Evolutionary conservation across 2,113 vertebrate species (phyloP).

Genomic region (Dipodomys merriami): DNA sequence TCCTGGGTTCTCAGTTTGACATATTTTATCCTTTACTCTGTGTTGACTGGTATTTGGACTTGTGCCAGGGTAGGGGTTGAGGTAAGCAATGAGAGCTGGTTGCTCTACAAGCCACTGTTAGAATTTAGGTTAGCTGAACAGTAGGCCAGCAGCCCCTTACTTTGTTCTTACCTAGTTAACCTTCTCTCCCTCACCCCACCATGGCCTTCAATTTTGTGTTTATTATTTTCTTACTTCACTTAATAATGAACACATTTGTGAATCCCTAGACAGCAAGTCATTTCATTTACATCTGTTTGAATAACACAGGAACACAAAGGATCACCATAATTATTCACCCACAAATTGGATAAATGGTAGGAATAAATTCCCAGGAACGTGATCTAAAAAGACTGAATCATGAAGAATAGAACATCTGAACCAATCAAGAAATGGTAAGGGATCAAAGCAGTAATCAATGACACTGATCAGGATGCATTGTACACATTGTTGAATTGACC

Average conservation of each 20-base stretch:
- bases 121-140: neutral
- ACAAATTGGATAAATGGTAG: neutral
- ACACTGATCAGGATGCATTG: no score
- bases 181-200: neutral
- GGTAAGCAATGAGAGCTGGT: neutral
- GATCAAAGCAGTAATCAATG: no score
- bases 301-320: neutral
- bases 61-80: neutral
- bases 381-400: neutral
- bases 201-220: neutral
- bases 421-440: no score
- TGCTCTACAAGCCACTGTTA: neutral
- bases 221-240: neutral
- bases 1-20: neutral
- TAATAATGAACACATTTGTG: neutral
- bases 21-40: neutral
- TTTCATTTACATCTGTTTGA: neutral
- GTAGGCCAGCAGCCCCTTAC: neutral
- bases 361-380: neutral
- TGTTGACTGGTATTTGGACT: neutral
- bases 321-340: neutral
- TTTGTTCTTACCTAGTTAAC: neutral
- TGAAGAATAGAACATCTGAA: neutral
- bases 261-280: neutral
- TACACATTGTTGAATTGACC: no score